Conservation (phyloP, 2,888 invertebrate species). For the Malthinus seriepunctatus region DNA sequence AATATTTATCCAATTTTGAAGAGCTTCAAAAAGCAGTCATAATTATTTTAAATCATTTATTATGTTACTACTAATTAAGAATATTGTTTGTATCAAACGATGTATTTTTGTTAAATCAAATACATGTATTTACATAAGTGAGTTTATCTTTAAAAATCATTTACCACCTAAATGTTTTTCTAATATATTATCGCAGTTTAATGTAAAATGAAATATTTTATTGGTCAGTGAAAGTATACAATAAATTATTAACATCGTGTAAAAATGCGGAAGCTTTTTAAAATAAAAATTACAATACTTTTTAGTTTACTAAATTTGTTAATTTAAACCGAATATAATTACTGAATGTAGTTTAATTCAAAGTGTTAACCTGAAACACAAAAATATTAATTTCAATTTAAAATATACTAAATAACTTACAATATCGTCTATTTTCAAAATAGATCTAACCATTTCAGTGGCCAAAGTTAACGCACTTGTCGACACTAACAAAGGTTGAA, state of each 20-base stretch:
- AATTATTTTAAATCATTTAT: slow-evolving; percentile 4
- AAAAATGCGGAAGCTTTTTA: background rate
- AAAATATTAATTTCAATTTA: slow-evolving; percentile 15
- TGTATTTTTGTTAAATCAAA: background rate
- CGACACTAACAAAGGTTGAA: slow-evolving; percentile 96
- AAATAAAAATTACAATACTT: slow-evolving; percentile 2
- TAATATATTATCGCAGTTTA: too few relatives aligned
- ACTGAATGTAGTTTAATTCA: slow-evolving; percentile 49
- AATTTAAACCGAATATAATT: too few relatives aligned
- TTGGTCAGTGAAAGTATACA: background rate
- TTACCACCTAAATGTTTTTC: background rate
- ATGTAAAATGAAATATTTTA: too few relatives aligned
- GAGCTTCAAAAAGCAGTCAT: slow-evolving; percentile 68
- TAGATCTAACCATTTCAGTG: slow-evolving; percentile 95
- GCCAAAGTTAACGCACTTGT: slow-evolving; percentile 91
- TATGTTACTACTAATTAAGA: background rate
- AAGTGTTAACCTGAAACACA: slow-evolving; percentile 60
- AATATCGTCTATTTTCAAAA: slow-evolving; percentile 99
- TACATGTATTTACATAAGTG: background rate
- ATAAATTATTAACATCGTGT: background rate
- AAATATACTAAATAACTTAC: slow-evolving; percentile 62
- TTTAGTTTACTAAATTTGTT: background rate
- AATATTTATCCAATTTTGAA: slow-evolving; percentile 78
- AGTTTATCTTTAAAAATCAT: background rate
- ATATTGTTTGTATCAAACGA: slow-evolving; percentile 3